Conservation (phyloP, 2,888 invertebrate genomes). For the Cotesia congregata region DNA sequence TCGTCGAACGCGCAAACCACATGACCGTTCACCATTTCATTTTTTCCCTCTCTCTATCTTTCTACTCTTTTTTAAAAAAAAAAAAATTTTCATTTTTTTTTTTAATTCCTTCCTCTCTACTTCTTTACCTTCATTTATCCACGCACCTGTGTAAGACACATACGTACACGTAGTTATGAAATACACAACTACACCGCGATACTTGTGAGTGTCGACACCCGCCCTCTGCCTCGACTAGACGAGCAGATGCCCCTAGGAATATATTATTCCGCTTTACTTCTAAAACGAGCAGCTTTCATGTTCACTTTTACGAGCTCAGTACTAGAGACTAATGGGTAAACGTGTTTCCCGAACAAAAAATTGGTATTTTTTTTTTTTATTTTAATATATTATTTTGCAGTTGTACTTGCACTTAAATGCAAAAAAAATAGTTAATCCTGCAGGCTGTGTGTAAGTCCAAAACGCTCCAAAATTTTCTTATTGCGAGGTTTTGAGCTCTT, state of each 20-base stretch:
- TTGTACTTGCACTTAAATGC: too few relatives aligned
- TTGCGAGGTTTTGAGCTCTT: too few relatives aligned
- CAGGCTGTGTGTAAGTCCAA: too few relatives aligned
- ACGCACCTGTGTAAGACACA: slow-evolving; percentile 36
- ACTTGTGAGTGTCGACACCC: slow-evolving; percentile 42
- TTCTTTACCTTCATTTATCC: slow-evolving; percentile 42
- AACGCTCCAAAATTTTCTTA: too few relatives aligned
- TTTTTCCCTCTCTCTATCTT: slow-evolving; percentile 42
- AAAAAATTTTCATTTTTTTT: background rate
- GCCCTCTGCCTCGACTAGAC: slow-evolving; percentile 47
- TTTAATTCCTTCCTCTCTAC: slow-evolving; percentile 39
- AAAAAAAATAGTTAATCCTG: too few relatives aligned
- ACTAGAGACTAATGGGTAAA: slow-evolving; percentile 36
- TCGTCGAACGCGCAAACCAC: slow-evolving; percentile 28
- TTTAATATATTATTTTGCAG: too few relatives aligned
- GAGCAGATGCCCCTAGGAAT: slow-evolving; percentile 54
- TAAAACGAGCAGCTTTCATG: slow-evolving; percentile 45
- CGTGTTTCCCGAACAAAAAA: slow-evolving; percentile 42
- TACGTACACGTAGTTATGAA: slow-evolving; percentile 19
- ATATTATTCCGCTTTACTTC: slow-evolving; percentile 46
- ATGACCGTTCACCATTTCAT: slow-evolving; percentile 23
- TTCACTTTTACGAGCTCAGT: slow-evolving; percentile 20
- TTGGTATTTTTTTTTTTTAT: slow-evolving; percentile 20
- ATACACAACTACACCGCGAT: slow-evolving; percentile 20
- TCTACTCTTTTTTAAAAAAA: slow-evolving; percentile 30